Percentiles rank a stretch among this genome's conserved stretches.
These are phyloP conservation scores for Mythimna pallens DNA, from an alignment of 2,888 invertebrate species.

Conservation along the genomic window DNA sequence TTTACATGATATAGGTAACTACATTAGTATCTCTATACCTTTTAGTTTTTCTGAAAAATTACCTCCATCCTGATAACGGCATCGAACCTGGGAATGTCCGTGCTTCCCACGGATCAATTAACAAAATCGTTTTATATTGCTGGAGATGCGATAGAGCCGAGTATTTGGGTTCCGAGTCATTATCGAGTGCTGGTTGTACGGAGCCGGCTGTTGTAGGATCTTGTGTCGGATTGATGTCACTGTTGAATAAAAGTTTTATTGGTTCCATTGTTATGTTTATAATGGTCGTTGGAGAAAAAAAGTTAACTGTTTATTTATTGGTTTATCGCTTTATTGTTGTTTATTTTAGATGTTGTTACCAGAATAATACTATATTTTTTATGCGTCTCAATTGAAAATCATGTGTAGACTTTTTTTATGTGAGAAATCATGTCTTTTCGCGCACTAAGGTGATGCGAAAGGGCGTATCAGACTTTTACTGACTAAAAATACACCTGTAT, in stretches of 20 bases:
- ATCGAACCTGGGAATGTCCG: conserved; percentile 11
- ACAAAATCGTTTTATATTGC: conserved; percentile 25
- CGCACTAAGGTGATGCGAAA: too few species aligned
- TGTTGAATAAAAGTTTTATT: conserved; percentile 11
- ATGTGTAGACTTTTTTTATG: background rate
- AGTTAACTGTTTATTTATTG: background rate
- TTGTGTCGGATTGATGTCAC: background rate
- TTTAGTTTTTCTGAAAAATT: conserved; percentile 21
- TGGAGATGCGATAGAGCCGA: conserved; percentile 28
- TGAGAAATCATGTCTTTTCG: too few species aligned
- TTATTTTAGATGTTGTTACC: background rate
- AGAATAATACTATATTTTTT: background rate
- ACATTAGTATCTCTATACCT: background rate
- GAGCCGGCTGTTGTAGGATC: background rate
- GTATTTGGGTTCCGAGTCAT: conserved; percentile 20
- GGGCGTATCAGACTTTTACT: too few species aligned
- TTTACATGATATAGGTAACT: background rate
- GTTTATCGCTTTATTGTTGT: background rate
- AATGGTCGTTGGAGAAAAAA: background rate
- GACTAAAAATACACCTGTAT: too few species aligned
- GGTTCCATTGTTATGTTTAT: conserved; percentile 1
- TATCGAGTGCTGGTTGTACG: conserved; percentile 4
- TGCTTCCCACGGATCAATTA: conserved; percentile 53
- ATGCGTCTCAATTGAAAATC: background rate
- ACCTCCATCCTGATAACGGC: conserved; percentile 26